Evolutionary conservation across 2,113 vertebrate genomes (phyloP), one percentile per base, ranked within the genome.

Genomic region (Dicentrarchus labrax): DNA sequence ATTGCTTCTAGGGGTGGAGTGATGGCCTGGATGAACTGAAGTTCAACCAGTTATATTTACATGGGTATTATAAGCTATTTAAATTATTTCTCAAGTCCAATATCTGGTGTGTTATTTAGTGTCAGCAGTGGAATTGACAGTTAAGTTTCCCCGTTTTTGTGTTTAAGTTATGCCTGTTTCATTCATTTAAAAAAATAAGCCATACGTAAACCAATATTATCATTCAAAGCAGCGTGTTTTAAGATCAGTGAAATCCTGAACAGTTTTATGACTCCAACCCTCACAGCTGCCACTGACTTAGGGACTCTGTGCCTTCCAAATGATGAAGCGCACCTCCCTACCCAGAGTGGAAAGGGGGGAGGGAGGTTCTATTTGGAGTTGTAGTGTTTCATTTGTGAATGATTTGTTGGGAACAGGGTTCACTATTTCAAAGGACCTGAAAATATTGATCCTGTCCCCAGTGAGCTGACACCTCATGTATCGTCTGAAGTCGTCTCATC

Each of bases 371-470:
- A 80, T 80, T 83, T 75, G 15, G 72, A 70, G 64, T 64, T 64
- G 38, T 57, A 72, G 70, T 78, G 79, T 84, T 83, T 66, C 76
- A 62, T 76, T 86, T 88, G 76, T 85, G 81, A 88, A 72, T 88
- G 89, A 93, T 92, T 93, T 92, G 89, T 83, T 75, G 71, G 59
- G 72, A 77, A 86, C 70, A 51, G 73, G 47, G 75, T 83, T 80
- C 87, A 76, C 73, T 89, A 88, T 93, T 89, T 92, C 88, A 89
- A 81, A 85, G 78, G 83, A 82, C 83, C 81, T 82, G 80, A 83
- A 87, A 22, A 56, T 90, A 93, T 92, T 54, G 90, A 93, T 93
- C 75, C 76, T 68, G 78, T 82, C 78, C 41, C 59, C 36, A 57
- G 61, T 81, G 74, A 86, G 85, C 85, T 86, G 83, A 85, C 88